phyloP scores from a whole-genome alignment of 2,113 vertebrate genomes.

The Balaenoptera acutorostrata region DNA sequence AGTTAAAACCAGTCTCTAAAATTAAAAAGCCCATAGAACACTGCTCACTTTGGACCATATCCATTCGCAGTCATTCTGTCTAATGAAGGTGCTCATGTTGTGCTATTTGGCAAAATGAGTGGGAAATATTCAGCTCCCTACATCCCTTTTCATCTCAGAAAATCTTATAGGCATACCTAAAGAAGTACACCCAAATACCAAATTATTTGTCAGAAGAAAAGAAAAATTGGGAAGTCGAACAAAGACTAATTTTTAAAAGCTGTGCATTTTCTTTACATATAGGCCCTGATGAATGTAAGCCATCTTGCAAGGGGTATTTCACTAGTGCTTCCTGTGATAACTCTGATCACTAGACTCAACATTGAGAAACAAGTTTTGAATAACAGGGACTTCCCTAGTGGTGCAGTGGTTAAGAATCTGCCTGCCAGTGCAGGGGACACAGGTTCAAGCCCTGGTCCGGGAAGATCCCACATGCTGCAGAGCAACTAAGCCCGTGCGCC shows the following conservation, averaged over 20 bases:
- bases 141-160: background rate
- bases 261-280: background rate
- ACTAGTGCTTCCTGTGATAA: background rate
- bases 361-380: background rate
- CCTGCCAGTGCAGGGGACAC: too few species aligned
- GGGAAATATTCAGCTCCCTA: background rate
- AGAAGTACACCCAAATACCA: background rate
- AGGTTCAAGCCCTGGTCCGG: too few species aligned
- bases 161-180: background rate
- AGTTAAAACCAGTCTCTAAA: background rate
- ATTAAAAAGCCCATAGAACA: background rate
- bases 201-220: background rate
- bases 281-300: background rate
- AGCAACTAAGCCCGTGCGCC: too few species aligned
- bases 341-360: background rate
- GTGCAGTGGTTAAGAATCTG: too few species aligned
- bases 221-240: background rate
- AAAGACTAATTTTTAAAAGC: background rate
- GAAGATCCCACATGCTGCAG: too few species aligned
- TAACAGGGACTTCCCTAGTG: background rate
- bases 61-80: background rate
- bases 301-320: background rate
- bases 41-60: background rate
- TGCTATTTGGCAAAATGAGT: background rate
- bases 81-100: background rate